Evolutionary conservation across 2,888 invertebrate genomes (phyloP).

Genomic region (Diaprepes abbreviatus): DNA sequence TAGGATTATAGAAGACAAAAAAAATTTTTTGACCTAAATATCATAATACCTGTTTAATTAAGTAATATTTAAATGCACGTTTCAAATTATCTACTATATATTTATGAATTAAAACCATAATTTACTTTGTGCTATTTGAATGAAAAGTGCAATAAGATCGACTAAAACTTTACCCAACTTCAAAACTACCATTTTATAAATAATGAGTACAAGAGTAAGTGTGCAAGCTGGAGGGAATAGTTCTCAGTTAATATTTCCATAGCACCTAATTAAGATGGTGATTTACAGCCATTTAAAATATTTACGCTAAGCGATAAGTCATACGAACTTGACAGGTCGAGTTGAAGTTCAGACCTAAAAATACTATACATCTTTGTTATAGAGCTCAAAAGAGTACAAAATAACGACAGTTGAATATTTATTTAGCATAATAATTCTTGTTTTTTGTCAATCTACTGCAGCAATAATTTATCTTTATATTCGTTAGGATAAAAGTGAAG

Average conservation of each 20-base stretch:
- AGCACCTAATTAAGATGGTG: constrained; percentile 48
- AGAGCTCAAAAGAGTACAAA: not conserved
- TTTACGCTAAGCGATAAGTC: constrained; percentile 47
- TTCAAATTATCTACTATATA: no score
- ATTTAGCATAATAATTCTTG: not conserved
- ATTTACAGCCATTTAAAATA: constrained; percentile 49
- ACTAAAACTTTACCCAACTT: no score
- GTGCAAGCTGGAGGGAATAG: constrained; percentile 24
- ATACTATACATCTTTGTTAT: constrained; percentile 34
- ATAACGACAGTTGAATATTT: not conserved
- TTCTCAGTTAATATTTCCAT: constrained; percentile 35
- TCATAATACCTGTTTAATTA: no score
- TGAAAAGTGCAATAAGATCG: no score
- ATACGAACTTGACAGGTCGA: constrained; percentile 35
- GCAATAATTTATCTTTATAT: no score
- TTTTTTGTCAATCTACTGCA: not conserved
- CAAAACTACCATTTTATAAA: not conserved
- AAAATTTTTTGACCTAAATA: no score
- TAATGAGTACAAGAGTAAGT: no score
- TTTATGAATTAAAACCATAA: no score
- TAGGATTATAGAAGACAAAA: no score
- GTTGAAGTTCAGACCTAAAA: constrained; percentile 22
- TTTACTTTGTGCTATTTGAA: no score
- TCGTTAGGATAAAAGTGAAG: no score
- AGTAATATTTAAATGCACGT: no score